Percentiles rank a stretch among this genome's conserved stretches.
phyloP scores from a whole-genome alignment of 2,888 invertebrate species.

The Adineta ricciae region DNA sequence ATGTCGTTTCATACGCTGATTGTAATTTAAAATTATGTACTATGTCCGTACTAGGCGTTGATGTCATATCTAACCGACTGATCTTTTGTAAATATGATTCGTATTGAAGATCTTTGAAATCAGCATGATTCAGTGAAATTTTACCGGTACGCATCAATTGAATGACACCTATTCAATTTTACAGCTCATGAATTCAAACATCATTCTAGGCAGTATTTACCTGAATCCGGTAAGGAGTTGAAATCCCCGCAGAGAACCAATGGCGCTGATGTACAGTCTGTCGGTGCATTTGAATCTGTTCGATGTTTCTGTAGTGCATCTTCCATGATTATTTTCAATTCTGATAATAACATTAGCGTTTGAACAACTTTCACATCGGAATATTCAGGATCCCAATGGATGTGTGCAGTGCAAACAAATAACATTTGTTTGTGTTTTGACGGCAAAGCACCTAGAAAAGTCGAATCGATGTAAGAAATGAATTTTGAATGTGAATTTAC shows the following conservation, averaged over 20 bases:
- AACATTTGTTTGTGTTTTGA: constrained; percentile 26
- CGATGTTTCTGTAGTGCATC: constrained; percentile 66
- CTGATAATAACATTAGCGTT: constrained; percentile 95
- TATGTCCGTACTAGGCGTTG: constrained; percentile 51
- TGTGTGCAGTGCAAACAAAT: constrained; percentile 69
- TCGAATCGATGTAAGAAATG: too few relatives aligned
- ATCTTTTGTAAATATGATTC: constrained; percentile 79
- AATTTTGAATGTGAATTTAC: too few relatives aligned
- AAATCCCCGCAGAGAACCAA: constrained; percentile 90
- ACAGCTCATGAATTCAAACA: too few relatives aligned
- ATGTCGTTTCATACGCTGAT: constrained; percentile 76
- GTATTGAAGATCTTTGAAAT: constrained; percentile 90
- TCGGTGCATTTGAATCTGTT: constrained; percentile 52
- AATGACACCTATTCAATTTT: constrained; percentile 65
- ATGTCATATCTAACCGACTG: constrained; percentile 36
- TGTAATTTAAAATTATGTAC: constrained; percentile 90
- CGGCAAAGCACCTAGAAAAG: neutral
- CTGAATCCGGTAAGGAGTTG: constrained; percentile 92
- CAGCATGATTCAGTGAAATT: constrained; percentile 79
- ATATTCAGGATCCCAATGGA: constrained; percentile 99
- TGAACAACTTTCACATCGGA: constrained; percentile 98
- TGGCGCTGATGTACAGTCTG: constrained; percentile 62
- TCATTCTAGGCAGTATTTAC: constrained; percentile 41
- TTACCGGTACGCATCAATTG: constrained; percentile 84
- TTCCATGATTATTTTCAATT: constrained; percentile 77